phyloP scores from a whole-genome alignment of 2,113 vertebrate genomes.

The Megalops atlanticus region DNA sequence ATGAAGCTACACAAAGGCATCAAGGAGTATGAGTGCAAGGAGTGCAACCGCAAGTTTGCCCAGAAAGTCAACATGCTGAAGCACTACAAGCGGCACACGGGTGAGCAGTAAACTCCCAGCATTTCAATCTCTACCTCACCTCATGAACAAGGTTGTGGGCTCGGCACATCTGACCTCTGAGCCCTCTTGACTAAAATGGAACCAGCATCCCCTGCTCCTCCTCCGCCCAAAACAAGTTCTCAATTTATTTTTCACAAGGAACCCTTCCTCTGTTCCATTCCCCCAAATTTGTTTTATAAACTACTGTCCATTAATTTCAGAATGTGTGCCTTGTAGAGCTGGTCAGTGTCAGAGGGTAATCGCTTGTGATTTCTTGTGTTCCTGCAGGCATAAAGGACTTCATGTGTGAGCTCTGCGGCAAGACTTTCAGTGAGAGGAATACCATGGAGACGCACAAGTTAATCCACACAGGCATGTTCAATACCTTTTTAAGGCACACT shows the following conservation, averaged over 20 bases:
- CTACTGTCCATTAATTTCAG: too few relatives aligned
- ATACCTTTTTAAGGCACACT: background rate
- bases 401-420: constrained; percentile 97
- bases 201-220: background rate
- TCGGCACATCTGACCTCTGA: background rate
- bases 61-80: constrained; percentile 99
- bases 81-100: constrained; percentile 95
- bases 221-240: too few relatives aligned
- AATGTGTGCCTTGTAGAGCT: background rate
- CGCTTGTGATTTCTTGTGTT: constrained; percentile 5
- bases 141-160: too few relatives aligned
- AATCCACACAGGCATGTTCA: constrained; percentile 87
- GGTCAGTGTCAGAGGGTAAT: background rate
- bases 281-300: background rate
- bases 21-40: constrained; percentile 95
- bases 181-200: background rate
- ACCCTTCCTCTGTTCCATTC: too few relatives aligned
- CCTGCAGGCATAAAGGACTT: constrained; percentile 95
- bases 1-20: constrained; percentile 99
- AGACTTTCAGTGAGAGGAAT: constrained; percentile 95
- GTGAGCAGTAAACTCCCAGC: constrained; percentile 61
- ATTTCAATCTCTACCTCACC: too few relatives aligned
- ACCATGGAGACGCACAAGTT: constrained; percentile 97
- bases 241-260: too few relatives aligned
- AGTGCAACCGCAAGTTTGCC: constrained; percentile 94